phyloP scores from a whole-genome alignment of 1,140 invertebrate species.

The Drosophila bipectinata region DNA sequence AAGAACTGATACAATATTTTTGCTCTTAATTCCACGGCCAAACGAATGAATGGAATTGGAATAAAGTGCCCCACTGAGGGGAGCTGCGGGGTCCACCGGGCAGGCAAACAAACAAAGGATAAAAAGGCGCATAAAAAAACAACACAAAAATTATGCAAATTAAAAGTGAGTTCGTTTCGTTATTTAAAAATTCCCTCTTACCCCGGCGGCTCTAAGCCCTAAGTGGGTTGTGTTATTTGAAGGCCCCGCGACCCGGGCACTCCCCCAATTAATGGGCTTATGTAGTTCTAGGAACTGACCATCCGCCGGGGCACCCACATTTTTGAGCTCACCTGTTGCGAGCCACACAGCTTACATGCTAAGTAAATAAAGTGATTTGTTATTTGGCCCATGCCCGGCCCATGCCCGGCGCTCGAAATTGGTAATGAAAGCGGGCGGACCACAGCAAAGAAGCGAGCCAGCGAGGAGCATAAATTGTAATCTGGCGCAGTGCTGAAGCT shows the following conservation, averaged over 20 bases:
- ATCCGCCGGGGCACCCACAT: not conserved
- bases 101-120: conserved; percentile 48
- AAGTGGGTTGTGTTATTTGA: conserved; percentile 45
- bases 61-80: conserved; percentile 28
- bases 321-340: conserved; percentile 47
- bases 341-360: conserved; percentile 33
- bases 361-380: conserved; percentile 81
- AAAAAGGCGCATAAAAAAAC: conserved; percentile 31
- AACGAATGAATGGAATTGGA: conserved; percentile 63
- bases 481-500: conserved; percentile 59
- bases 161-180: conserved; percentile 54
- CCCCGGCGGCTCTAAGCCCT: conserved; percentile 10
- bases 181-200: conserved; percentile 45
- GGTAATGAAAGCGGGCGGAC: conserved; percentile 65
- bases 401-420: conserved; percentile 63
- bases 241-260: not conserved
- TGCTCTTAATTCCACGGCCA: conserved; percentile 68
- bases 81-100: conserved; percentile 24
- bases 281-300: conserved; percentile 25
- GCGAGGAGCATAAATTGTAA: conserved; percentile 73
- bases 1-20: conserved; percentile 81
- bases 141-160: conserved; percentile 72
- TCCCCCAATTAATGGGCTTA: conserved; percentile 12
- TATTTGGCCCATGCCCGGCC: conserved; percentile 46
- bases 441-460: conserved; percentile 23